phyloP scores from a whole-genome alignment of 2,113 vertebrate genomes.

The Halcyon senegalensis region DNA sequence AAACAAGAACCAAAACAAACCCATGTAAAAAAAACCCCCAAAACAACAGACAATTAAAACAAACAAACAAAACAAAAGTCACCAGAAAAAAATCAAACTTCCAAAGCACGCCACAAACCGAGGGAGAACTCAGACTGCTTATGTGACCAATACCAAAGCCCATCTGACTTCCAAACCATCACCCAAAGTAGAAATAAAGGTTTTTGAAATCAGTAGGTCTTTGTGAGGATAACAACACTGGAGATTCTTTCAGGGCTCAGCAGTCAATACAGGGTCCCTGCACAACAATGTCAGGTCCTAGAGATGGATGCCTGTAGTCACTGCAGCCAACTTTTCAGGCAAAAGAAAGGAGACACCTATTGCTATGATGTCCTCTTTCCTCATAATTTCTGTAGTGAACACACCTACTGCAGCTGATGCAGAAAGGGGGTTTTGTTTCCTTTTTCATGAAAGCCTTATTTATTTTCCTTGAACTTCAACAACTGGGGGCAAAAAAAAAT shows the following conservation, averaged over 20 bases:
- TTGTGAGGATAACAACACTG: neutral
- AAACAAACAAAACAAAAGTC: too few species aligned
- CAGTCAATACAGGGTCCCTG: neutral
- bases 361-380: neutral
- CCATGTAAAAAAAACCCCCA: too few species aligned
- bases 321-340: neutral
- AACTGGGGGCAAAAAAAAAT: neutral
- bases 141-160: neutral
- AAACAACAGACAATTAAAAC: neutral
- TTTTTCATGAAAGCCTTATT: neutral
- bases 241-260: neutral
- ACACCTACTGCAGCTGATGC: neutral
- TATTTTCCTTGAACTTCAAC: neutral
- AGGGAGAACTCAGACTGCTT: neutral
- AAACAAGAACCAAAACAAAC: too few species aligned
- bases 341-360: neutral
- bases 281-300: neutral
- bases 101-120: neutral
- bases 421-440: rapidly evolving
- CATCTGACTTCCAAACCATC: neutral
- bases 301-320: neutral
- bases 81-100: neutral
- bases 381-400: neutral
- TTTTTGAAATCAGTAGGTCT: neutral
- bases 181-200: neutral